Base-by-base conservation (phyloP, 2,113 vertebrate genomes). In the Mus pahari region DNA sequence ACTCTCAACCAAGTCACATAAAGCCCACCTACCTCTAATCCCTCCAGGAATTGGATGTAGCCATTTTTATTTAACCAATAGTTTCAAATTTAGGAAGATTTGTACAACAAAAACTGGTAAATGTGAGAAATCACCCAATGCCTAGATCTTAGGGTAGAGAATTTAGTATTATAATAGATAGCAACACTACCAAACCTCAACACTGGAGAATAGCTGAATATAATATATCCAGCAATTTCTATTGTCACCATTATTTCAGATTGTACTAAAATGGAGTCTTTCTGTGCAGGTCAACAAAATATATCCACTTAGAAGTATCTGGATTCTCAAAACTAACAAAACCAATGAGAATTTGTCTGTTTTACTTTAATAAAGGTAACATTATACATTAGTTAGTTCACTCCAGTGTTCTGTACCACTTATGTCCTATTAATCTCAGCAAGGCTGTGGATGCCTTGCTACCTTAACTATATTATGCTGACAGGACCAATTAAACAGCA, bases 361-460 rank as follows among this genome's bases (percentile, higher is more conserved):
- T 33, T 74, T 58, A 58, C 24, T 48, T 79, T 92, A 89, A 73
- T 24, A 77, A 2, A 22, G 39, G 2, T 66, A 93, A 75, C 33
- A 86, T 17, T 86, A 26, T 20, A 68, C 73, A 39, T 95, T 95
- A 13, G 86, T 91, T 82, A 86, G 73, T 68, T 92, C 92, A 26
- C 28, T 75, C 50, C 86, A 58, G 17, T 92, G 39, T 20, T 66
- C 45, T 68, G 5, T 48, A 68, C 45, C 14, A 66, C 14, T 94
- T 19, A 92, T 84, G 31, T 70, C 26, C 33, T 86, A 91, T 94
- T 22, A 58, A 60, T 92, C 26, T 89, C 45, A 36, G 22, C 24
- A 88, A 92, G 60, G 13, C 42, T 42, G 1, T 26, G 2, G 4
- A n/a, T 68, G 68, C 36, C 74, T 53, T 66, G 58, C 39, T 94